Base-by-base conservation (phyloP, 2,113 vertebrate species). In the Labeo catla region DNA sequence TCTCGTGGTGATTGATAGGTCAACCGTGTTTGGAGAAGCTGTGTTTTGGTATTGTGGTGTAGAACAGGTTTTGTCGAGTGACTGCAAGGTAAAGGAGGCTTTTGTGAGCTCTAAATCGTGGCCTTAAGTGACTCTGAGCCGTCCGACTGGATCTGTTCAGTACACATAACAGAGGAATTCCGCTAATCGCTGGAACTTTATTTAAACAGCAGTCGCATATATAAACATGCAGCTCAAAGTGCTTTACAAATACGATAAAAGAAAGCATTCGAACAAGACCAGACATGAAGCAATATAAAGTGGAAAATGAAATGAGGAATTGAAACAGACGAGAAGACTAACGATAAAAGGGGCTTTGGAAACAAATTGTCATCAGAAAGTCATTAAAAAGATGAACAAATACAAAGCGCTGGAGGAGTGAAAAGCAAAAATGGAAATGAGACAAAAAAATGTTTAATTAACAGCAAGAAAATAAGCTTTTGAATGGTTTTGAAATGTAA, bases 1-100 rank as follows among this genome's bases (percentile, higher is more conserved):
- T 39, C 47, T 23, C 0, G 70, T 23, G 36, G 11, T 72, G 84
- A 81, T 52, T 36, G 70, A 82, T 83, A 3, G 61, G 79, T 66
- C 34, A 43, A 43, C 54, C 0, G 28, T 86, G 76, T 81, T 65
- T 81, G 59, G 73, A 77, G 66, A 74, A 63, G 78, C 52, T 0
- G 11, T 52, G 70, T 86, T 74, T 86, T 76, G 54, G 78, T 65
- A 76, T 76, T 82, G 54, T 86, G 85, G 57, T 68, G 28, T 68
- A 68, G 63, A 83, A 83, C 80, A 57, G 73, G 73, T 70, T 86
- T 83, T 83, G 21, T 52, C 52, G 78, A 86, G 61, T 39, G 85
- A 73, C 57, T 76, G 59, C 68, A 54, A 54, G 21, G 23, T 68
- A 57, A 68, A 54, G 57, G 61, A 43, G 70, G 50, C 65, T 59